Evolutionary conservation across 2,888 invertebrate genomes (phyloP).

Genomic region (Torymus texanus): DNA sequence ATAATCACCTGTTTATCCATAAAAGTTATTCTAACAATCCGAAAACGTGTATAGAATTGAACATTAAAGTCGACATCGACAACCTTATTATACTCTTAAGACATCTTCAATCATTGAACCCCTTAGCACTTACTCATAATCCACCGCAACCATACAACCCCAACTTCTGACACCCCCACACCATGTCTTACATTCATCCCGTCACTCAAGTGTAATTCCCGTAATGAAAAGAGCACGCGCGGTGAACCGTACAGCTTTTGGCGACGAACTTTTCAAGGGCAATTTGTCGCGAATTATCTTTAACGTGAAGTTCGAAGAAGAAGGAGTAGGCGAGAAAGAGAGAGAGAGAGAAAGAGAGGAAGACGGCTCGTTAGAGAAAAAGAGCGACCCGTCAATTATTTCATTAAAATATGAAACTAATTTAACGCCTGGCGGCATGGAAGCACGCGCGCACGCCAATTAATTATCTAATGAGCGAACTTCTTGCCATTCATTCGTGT

Average conservation of each 20-base stretch:
- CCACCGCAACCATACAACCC: too few relatives aligned
- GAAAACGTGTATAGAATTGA: too few relatives aligned
- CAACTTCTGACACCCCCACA: too few relatives aligned
- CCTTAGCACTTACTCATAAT: too few relatives aligned
- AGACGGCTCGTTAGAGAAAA: constrained; percentile 23
- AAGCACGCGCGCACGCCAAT: background rate
- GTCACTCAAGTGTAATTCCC: background rate
- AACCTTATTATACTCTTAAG: too few relatives aligned
- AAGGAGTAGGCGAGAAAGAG: constrained; percentile 12
- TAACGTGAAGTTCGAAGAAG: background rate
- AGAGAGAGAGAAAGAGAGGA: background rate
- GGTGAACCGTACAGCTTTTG: too few relatives aligned
- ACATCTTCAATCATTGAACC: too few relatives aligned
- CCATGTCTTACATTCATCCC: too few relatives aligned
- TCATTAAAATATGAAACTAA: constrained; percentile 43
- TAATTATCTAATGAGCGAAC: constrained; percentile 28
- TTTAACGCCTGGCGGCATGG: constrained; percentile 1
- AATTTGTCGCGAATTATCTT: constrained; percentile 45
- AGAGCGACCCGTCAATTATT: constrained; percentile 36
- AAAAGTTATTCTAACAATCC: too few relatives aligned
- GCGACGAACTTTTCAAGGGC: constrained; percentile 12
- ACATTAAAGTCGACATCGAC: too few relatives aligned
- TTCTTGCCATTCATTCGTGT: too few relatives aligned
- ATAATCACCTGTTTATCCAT: too few relatives aligned
- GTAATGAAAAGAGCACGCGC: constrained; percentile 24